Percentiles rank a stretch among this genome's conserved stretches.
phyloP scores from a whole-genome alignment of 2,888 invertebrate genomes.

The Choreutis nemorana region DNA sequence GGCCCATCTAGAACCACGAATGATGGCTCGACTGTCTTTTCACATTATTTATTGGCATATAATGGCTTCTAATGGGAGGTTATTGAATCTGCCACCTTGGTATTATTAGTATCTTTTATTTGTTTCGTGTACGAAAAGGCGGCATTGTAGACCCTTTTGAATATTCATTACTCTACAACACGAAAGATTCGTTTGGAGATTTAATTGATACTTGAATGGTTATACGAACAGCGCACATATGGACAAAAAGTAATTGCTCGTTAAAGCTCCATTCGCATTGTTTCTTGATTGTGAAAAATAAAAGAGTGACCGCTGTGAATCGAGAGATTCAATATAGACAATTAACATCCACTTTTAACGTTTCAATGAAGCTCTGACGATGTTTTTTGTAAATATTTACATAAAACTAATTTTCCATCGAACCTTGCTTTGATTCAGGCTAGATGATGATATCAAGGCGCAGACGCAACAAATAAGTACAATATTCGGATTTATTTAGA shows the following conservation, averaged over 20 bases:
- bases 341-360: no score
- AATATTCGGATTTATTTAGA: conserved; percentile 56
- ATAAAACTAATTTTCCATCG: background rate
- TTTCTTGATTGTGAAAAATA: conserved; percentile 56
- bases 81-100: conserved; percentile 60
- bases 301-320: conserved; percentile 26
- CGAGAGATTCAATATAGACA: no score
- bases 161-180: conserved; percentile 42
- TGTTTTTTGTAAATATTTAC: no score
- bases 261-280: conserved; percentile 53
- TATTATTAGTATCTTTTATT: conserved; percentile 55
- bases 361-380: no score
- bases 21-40: conserved; percentile 47
- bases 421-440: conserved; percentile 8
- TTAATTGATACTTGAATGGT: conserved; percentile 46
- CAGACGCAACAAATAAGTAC: conserved; percentile 43
- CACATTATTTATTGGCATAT: conserved; percentile 60
- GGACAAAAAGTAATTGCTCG: conserved; percentile 58
- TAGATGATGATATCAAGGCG: conserved; percentile 49
- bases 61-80: conserved; percentile 62
- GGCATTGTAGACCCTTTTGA: conserved; percentile 33
- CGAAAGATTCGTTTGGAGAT: conserved; percentile 31
- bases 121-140: conserved; percentile 26
- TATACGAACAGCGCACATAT: conserved; percentile 32
- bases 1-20: conserved; percentile 33